Conservation (phyloP, 2,888 invertebrate species). For the Priocnemis perturbator region DNA sequence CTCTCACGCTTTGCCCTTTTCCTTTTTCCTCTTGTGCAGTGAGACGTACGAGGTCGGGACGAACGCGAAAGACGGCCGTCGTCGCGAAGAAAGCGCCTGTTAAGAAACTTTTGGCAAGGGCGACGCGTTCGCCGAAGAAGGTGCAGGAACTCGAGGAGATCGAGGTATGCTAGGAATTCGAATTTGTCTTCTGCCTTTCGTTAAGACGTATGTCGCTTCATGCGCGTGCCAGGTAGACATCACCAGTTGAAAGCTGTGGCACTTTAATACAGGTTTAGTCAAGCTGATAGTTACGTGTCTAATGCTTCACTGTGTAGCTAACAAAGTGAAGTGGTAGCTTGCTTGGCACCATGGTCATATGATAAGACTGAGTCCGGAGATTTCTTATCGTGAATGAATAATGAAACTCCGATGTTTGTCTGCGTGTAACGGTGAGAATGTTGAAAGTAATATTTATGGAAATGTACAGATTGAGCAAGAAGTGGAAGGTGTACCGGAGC, state of each 20-base stretch:
- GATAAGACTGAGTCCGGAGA: conserved; percentile 63
- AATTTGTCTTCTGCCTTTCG: no score
- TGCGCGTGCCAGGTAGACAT: neutral
- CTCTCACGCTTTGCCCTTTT: neutral
- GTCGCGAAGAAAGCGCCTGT: conserved; percentile 65
- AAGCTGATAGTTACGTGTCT: no score
- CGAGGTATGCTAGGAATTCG: conserved; percentile 56
- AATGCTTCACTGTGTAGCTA: no score
- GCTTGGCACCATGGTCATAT: no score
- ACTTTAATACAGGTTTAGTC: no score
- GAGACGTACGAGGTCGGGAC: conserved; percentile 79
- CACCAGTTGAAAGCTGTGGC: no score
- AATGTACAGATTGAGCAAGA: conserved; percentile 58
- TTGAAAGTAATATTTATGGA: conserved; percentile 45
- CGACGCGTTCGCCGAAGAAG: conserved; percentile 62
- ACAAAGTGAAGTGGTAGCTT: no score
- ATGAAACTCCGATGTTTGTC: conserved; percentile 51
- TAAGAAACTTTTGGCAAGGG: conserved; percentile 64
- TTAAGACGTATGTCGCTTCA: neutral
- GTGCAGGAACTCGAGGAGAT: conserved; percentile 59
- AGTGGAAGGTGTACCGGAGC: conserved; percentile 61
- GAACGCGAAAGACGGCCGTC: conserved; percentile 70
- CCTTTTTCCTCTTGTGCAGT: conserved; percentile 64
- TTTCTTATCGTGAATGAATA: conserved; percentile 56
- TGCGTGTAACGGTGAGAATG: conserved; percentile 56